Evolutionary conservation across 2,113 vertebrate species (phyloP).

Genomic region (Platichthys flesus): DNA sequence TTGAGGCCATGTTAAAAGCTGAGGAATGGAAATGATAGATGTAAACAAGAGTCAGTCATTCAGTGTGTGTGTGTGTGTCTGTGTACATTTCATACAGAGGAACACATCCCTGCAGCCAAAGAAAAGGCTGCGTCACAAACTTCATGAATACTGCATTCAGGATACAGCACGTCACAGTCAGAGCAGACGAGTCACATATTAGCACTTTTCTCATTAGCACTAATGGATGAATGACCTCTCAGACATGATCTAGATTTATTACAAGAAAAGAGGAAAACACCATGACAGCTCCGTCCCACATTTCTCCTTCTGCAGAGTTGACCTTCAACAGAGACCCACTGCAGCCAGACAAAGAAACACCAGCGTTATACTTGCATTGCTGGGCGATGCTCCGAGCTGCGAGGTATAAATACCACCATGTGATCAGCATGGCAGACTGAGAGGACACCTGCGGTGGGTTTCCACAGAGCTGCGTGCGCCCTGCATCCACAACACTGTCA

Average conservation of each 20-base stretch:
- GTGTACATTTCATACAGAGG: constrained; percentile 3
- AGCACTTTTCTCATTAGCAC: constrained; percentile 15
- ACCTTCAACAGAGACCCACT: constrained; percentile 54
- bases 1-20: constrained; percentile 85
- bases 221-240: constrained; percentile 13
- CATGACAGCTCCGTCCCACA: constrained; percentile 7
- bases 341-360: constrained; percentile 28
- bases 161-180: neutral
- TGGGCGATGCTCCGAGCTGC: constrained; percentile 70
- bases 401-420: constrained; percentile 81
- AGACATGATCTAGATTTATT: neutral
- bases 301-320: constrained; percentile 37
- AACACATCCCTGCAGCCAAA: constrained; percentile 3
- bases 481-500: constrained; percentile 57
- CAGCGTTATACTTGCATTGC: constrained; percentile 77
- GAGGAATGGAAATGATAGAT: neutral
- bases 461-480: constrained; percentile 29
- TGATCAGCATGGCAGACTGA: constrained; percentile 76
- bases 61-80: neutral
- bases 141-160: constrained; percentile 54
- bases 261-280: neutral
- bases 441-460: constrained; percentile 41
- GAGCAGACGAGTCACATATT: constrained; percentile 21
- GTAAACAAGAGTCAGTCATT: neutral
- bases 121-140: constrained; percentile 20